Evolutionary conservation across 2,113 vertebrate species (phyloP).

Genomic region (Blennius ocellaris): DNA sequence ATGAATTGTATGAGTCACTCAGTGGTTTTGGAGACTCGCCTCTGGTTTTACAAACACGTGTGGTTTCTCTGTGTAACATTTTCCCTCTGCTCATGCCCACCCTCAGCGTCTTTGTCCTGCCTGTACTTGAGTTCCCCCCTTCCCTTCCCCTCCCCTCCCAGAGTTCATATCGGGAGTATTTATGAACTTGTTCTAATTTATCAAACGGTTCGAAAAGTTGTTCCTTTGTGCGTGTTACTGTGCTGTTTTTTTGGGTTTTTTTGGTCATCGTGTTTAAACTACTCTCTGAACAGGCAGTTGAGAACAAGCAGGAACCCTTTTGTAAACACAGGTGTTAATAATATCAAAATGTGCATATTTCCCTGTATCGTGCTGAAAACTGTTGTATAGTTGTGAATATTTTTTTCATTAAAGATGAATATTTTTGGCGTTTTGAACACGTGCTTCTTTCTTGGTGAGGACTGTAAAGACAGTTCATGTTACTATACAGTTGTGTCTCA

Average conservation of each 20-base stretch:
- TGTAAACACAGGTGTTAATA: slow-evolving; percentile 19
- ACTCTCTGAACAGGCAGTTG: neutral
- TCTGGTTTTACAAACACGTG: slow-evolving; percentile 44
- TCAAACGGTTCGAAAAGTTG: slow-evolving; percentile 13
- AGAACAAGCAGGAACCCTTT: neutral
- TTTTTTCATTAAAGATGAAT: slow-evolving; percentile 64
- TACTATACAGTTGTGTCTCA: neutral
- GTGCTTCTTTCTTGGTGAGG: neutral
- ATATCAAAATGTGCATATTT: slow-evolving; percentile 34
- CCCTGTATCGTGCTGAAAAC: neutral
- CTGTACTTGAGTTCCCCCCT: neutral
- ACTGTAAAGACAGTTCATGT: neutral
- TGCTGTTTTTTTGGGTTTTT: too few species aligned
- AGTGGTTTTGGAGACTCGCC: slow-evolving; percentile 11
- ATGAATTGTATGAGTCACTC: slow-evolving; percentile 62
- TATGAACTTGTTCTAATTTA: slow-evolving; percentile 38
- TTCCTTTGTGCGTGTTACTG: slow-evolving; percentile 7
- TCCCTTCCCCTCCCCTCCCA: too few species aligned
- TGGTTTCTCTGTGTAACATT: slow-evolving; percentile 62
- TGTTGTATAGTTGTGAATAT: slow-evolving; percentile 24
- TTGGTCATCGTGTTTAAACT: neutral
- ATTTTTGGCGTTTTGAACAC: slow-evolving; percentile 25
- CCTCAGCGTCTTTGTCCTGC: slow-evolving; percentile 10
- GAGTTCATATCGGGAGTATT: neutral
- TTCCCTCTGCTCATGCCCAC: slow-evolving; percentile 50